Conservation (phyloP, 2,797 vertebrate genomes). For the Neoniphon sammara region DNA sequence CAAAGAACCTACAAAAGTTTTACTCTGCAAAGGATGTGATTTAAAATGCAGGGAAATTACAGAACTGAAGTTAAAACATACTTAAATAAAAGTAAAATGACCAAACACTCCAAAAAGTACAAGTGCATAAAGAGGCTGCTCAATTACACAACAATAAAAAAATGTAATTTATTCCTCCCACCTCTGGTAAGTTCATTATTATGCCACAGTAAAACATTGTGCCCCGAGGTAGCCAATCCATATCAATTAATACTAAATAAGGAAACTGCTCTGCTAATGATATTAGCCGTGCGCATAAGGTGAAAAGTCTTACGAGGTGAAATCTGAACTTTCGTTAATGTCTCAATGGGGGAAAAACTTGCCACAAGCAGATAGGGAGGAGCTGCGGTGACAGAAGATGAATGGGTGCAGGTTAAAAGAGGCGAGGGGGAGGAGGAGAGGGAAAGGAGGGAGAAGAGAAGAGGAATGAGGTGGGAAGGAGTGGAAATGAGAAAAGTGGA, state of each 20-base stretch:
- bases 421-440: conserved; percentile 21
- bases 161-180: too few relatives aligned
- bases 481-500: conserved; percentile 31
- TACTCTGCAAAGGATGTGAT: conserved; percentile 35
- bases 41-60: conserved; percentile 38
- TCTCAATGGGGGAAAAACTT: conserved; percentile 30
- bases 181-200: conserved; percentile 45
- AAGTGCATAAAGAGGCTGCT: not conserved
- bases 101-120: not conserved
- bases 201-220: conserved; percentile 57
- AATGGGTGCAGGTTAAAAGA: conserved; percentile 49
- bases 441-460: not conserved
- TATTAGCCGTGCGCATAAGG: conserved; percentile 34
- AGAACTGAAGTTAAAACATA: conserved; percentile 28
- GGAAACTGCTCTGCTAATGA: conserved; percentile 49
- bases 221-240: conserved; percentile 51
- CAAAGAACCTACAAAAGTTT: conserved; percentile 29
- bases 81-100: not conserved
- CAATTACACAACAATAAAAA: too few relatives aligned
- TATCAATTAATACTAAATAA: conserved; percentile 66
- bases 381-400: conserved; percentile 34
- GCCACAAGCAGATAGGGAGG: conserved; percentile 15
- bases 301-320: conserved; percentile 48
- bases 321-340: conserved; percentile 45
- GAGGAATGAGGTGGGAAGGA: conserved; percentile 51